Evolutionary conservation across 2,888 invertebrate genomes (phyloP).

Genomic region (Drosophila emarginata): DNA sequence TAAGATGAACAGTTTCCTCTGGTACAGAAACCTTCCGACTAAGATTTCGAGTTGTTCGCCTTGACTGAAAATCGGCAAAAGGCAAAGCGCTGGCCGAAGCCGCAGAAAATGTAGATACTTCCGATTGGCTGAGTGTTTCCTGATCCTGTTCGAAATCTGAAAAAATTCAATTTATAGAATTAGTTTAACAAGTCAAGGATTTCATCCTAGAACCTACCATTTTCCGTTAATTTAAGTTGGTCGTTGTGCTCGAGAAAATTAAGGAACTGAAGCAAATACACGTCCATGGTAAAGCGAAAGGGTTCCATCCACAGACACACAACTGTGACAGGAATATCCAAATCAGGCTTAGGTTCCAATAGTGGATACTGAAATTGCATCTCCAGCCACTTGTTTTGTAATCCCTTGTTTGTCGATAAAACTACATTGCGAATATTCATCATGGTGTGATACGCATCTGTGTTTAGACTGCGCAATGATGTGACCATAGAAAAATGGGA

Average conservation of each 20-base stretch:
- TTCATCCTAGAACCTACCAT: slow-evolving; percentile 30
- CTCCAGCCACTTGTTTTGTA: slow-evolving; percentile 74
- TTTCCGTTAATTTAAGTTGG: slow-evolving; percentile 25
- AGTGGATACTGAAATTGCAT: slow-evolving; percentile 70
- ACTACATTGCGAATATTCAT: slow-evolving; percentile 57
- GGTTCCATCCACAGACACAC: slow-evolving; percentile 77
- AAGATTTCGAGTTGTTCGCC: slow-evolving; percentile 66
- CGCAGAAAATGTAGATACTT: slow-evolving; percentile 49
- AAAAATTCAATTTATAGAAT: not conserved
- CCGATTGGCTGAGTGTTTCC: slow-evolving; percentile 42
- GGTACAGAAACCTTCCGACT: slow-evolving; percentile 77
- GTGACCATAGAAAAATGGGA: slow-evolving; percentile 52
- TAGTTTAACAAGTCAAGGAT: too few relatives aligned
- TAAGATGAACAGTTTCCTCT: slow-evolving; percentile 81
- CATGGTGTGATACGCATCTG: slow-evolving; percentile 62
- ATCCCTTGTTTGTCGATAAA: slow-evolving; percentile 50
- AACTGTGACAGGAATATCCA: slow-evolving; percentile 49
- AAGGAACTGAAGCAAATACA: slow-evolving; percentile 74
- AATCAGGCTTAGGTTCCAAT: slow-evolving; percentile 3
- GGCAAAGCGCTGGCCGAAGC: slow-evolving; percentile 30
- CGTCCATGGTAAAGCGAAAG: slow-evolving; percentile 61
- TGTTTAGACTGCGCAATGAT: slow-evolving; percentile 58
- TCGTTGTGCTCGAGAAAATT: slow-evolving; percentile 54
- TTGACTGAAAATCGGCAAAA: slow-evolving; percentile 33
- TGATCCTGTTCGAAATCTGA: slow-evolving; percentile 28